Evolutionary conservation across 2,888 invertebrate species (phyloP).

Genomic region (Cheilosia variabilis): DNA sequence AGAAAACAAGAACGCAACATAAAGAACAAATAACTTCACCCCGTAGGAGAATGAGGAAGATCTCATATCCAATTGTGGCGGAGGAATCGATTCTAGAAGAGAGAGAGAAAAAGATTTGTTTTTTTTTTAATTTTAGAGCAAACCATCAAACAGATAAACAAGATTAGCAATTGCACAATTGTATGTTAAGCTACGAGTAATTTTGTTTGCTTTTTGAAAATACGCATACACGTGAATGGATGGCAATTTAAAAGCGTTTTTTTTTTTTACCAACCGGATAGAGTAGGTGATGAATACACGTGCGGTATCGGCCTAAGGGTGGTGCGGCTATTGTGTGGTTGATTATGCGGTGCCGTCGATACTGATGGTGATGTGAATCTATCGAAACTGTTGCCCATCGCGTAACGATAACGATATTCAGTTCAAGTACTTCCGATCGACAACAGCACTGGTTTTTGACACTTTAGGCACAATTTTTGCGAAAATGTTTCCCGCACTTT

Average conservation of each 20-base stretch:
- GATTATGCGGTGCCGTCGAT: slow-evolving; percentile 49
- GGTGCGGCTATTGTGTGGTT: slow-evolving; percentile 37
- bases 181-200: slow-evolving; percentile 15
- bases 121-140: slow-evolving; percentile 38
- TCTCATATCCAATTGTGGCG: slow-evolving; percentile 80
- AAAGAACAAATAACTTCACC: slow-evolving; percentile 79
- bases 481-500: slow-evolving; percentile 13
- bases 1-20: slow-evolving; percentile 16
- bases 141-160: neutral
- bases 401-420: neutral
- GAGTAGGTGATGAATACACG: slow-evolving; percentile 81
- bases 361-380: slow-evolving; percentile 77
- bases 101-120: slow-evolving; percentile 65
- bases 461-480: slow-evolving; percentile 9
- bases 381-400: slow-evolving; percentile 82
- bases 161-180: slow-evolving; percentile 35
- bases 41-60: slow-evolving; percentile 82
- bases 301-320: slow-evolving; percentile 78
- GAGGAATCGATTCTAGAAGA: slow-evolving; percentile 67
- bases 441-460: neutral
- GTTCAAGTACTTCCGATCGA: neutral
- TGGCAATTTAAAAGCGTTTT: slow-evolving; percentile 22
- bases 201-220: slow-evolving; percentile 35
- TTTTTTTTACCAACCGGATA: slow-evolving; percentile 80
- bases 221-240: slow-evolving; percentile 36